Evolutionary conservation across 1,140 invertebrate species (phyloP), one percentile per base, ranked within the genome.

Genomic region (Acromyrmex charruanus): DNA sequence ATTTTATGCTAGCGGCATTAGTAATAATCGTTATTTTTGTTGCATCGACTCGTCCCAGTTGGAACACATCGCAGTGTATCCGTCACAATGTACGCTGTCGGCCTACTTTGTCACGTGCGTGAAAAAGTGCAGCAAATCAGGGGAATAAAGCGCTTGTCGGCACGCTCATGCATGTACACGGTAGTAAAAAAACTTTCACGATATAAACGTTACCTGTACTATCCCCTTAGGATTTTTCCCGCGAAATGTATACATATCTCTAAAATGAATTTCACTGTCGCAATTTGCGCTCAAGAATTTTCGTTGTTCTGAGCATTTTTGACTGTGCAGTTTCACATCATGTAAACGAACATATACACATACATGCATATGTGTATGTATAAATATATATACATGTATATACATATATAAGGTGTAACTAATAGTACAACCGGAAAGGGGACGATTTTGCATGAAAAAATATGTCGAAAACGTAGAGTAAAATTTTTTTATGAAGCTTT

Each of bases 101-200:
- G 79, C 25, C 68, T 72, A 61, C 53, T 82, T 81, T 72, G 35
- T 81, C 66, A 81, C n/a, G 16, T 35, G 88, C 59, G 88, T 89
- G 79, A 90, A 90, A 87, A 87, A 89, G 79, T 85, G 75, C 75
- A 72, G 74, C 81, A 81, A 90, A 90, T 90, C 89, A 88, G 69
- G 85, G 75, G 85, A 90, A 89, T 90, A 90, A 90, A 90, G 86
- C 74, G 89, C 68, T 89, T 90, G 89, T 87, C 88, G 75, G 74
- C 79, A 84, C 59, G 68, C 85, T 49, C 77, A 53, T 53, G 25
- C 81, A 63, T 39, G 68, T 59, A 35, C 77, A 63, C n/a, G 85
- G 28, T 61, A 66, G 35, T 86, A 88, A 90, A 90, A 90, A 90
- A 88, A 77, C 86, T 90, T 77, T 72, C 71, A 77, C 79, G 88